Percentiles rank a stretch among this genome's conserved stretches.
phyloP scores from a whole-genome alignment of 2,113 vertebrate species.

The Paracanthobrama guichenoti region DNA sequence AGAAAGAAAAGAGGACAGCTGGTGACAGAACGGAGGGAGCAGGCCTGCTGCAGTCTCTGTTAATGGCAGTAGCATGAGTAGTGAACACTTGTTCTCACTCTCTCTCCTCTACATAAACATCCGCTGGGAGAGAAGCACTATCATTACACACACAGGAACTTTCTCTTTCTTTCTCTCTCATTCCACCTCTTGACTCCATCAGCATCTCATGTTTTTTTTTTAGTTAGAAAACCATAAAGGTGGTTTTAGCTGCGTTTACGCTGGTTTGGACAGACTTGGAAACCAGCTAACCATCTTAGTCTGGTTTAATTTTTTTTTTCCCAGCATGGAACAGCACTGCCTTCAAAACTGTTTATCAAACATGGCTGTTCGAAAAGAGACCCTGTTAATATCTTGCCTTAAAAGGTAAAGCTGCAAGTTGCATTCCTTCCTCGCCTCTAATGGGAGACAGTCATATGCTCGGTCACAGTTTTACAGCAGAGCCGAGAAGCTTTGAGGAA shows the following conservation, averaged over 20 bases:
- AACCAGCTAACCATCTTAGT: background rate
- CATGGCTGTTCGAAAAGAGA: background rate
- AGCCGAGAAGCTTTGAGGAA: slow-evolving; percentile 46
- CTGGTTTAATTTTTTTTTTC: background rate
- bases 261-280: background rate
- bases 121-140: background rate
- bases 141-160: slow-evolving; percentile 3
- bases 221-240: background rate
- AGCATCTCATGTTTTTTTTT: background rate
- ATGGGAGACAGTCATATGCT: slow-evolving; percentile 37
- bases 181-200: background rate
- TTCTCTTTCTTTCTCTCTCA: slow-evolving; percentile 3
- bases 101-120: slow-evolving; percentile 32
- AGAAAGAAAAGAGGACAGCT: slow-evolving; percentile 30
- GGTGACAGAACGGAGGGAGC: slow-evolving; percentile 13
- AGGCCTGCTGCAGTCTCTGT: slow-evolving; percentile 15
- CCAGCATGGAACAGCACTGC: background rate
- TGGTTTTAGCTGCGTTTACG: background rate
- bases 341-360: slow-evolving; percentile 34
- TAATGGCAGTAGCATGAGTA: background rate
- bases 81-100: slow-evolving; percentile 23
- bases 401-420: slow-evolving; percentile 46
- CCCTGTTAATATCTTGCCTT: slow-evolving; percentile 40
- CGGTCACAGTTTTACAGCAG: slow-evolving; percentile 23
- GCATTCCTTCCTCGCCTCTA: slow-evolving; percentile 29